Evolutionary conservation across 1,140 invertebrate species (phyloP), one percentile per base, ranked within the genome.

Genomic region (Atta texana): DNA sequence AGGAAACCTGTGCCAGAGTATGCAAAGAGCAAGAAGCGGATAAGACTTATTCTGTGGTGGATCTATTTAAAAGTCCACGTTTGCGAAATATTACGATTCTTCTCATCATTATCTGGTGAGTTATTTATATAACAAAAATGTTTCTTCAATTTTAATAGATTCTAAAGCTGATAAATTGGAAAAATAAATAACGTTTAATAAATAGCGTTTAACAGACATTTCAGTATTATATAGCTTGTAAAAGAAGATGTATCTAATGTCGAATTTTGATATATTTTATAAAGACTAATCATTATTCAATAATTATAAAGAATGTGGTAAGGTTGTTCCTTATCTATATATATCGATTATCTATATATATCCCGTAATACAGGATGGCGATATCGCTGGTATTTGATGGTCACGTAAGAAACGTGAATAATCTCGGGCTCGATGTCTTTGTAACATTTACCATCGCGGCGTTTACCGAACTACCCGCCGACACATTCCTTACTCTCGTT

Each of bases 321-420:
- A 12, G 2, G 39, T 49, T 49, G n/a, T 24, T 14, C n/a, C 24
- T 85, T 39, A 51, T 44, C 59, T 34, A 34, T 49, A 21, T 5
- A 31, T 28, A 8, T 31, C 28, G 28, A 31, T 31, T 87, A 59
- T 71, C 8, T 44, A 21, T 5, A 31, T 28, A 7, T 87, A 59
- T 71, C 68, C 18, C 10, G 39, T 63, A 72, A 80, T 86, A 14
- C 86, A 97, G 96, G 96, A 98, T 98, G 97, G 96, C 97, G 14
- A 97, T 98, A 78, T 98, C 97, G 0, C 92, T 98, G 92, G 97
- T 98, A 0, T 98, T 98, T 91, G 98, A 98, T 90, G 98, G 98
- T 1, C 98, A 98, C 92, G 98, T 98, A 3, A 95, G 98, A 91
- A 98, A 98, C 89, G 97, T 98, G 1, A 97, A 97, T 24, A 97